Conservation (phyloP, 2,888 invertebrate genomes). For the Sinelater perroti region DNA sequence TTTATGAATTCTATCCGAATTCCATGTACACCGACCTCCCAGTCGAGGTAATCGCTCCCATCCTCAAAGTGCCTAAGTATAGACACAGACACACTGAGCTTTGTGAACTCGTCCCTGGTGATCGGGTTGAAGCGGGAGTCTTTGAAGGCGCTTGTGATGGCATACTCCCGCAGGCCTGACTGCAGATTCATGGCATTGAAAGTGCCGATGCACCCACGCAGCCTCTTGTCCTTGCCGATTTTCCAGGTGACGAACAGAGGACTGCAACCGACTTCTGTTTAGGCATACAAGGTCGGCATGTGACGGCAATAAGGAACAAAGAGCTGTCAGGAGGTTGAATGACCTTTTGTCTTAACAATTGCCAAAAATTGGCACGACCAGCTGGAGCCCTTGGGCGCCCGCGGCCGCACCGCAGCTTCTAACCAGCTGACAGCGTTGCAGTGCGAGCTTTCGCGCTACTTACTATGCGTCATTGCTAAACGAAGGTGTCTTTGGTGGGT, state of each 20-base stretch:
- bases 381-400: background rate
- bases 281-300: constrained; percentile 36
- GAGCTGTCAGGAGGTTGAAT: constrained; percentile 50
- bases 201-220: constrained; percentile 98
- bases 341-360: constrained; percentile 46
- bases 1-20: constrained; percentile 97
- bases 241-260: constrained; percentile 99
- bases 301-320: constrained; percentile 42
- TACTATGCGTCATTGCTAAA: constrained; percentile 97
- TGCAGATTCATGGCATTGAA: constrained; percentile 97
- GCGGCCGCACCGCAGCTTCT: no score
- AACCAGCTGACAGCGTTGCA: background rate
- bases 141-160: constrained; percentile 96
- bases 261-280: constrained; percentile 62
- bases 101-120: constrained; percentile 89
- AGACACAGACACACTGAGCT: constrained; percentile 94
- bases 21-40: constrained; percentile 97
- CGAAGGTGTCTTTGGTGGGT: constrained; percentile 88
- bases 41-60: constrained; percentile 93
- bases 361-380: constrained; percentile 7
- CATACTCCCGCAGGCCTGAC: constrained; percentile 93
- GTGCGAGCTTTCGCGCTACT: constrained; percentile 67
- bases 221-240: constrained; percentile 92
- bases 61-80: constrained; percentile 97
- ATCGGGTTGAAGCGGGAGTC: constrained; percentile 98